Evolutionary conservation across 1,140 invertebrate genomes (phyloP).

Genomic region (Bilobella aurantiaca): DNA sequence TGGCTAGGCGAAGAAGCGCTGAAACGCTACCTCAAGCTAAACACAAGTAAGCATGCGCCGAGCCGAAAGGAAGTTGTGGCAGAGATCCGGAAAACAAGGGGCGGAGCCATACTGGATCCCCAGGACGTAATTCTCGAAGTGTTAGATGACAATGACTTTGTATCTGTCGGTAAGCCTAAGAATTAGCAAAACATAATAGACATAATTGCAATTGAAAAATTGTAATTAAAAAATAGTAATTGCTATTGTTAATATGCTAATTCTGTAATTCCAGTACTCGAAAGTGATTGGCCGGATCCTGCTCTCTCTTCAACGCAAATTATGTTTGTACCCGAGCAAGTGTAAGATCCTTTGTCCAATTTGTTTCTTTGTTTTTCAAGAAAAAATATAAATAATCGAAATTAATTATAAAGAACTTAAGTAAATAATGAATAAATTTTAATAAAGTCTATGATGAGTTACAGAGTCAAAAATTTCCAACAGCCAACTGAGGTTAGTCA

Average conservation of each 20-base stretch:
- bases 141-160: constrained; percentile 55
- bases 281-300: constrained; percentile 47
- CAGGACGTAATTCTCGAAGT: constrained; percentile 49
- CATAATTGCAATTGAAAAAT: neutral
- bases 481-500: constrained; percentile 32
- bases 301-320: constrained; percentile 47
- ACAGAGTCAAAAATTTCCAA: constrained; percentile 35
- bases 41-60: constrained; percentile 35
- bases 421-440: no score
- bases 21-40: constrained; percentile 44
- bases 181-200: neutral
- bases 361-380: no score
- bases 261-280: constrained; percentile 44
- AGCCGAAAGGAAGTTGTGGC: constrained; percentile 42
- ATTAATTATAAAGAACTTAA: no score
- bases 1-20: constrained; percentile 52
- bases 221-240: neutral
- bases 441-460: no score
- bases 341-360: constrained; percentile 43
- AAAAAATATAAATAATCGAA: no score
- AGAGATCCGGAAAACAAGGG: constrained; percentile 51
- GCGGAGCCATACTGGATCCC: constrained; percentile 52
- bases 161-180: constrained; percentile 48
- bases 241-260: constrained; percentile 6
- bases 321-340: constrained; percentile 51